Evolutionary conservation across 2,888 invertebrate genomes (phyloP).

Genomic region (Germaria angustata): DNA sequence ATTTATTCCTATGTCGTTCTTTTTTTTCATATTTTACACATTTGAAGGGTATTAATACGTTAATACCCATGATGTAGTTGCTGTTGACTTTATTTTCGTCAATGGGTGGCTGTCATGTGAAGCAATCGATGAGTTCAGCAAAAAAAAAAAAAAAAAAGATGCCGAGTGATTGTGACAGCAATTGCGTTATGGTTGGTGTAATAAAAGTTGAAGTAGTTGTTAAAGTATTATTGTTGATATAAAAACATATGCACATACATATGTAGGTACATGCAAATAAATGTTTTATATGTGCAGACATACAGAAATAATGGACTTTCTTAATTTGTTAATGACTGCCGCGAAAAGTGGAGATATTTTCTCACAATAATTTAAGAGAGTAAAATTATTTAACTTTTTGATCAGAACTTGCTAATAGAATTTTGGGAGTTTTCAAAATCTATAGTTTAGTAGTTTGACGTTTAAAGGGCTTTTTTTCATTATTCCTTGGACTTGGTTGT

Average conservation of each 20-base stretch:
- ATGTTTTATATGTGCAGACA: background rate
- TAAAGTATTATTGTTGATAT: constrained; percentile 37
- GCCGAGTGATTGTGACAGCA: constrained; percentile 34
- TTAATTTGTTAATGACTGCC: constrained; percentile 43
- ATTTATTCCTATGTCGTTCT: constrained; percentile 2
- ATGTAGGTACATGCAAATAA: background rate
- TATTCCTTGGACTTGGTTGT: too few relatives aligned
- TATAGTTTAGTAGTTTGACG: too few relatives aligned
- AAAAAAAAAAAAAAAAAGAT: constrained; percentile 4
- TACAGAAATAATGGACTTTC: constrained; percentile 42
- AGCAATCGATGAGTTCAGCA: constrained; percentile 33
- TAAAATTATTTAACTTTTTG: background rate
- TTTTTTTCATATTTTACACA: constrained; percentile 24
- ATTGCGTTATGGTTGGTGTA: constrained; percentile 46
- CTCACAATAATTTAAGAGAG: constrained; percentile 44
- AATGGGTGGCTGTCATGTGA: constrained; percentile 57
- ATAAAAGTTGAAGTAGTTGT: constrained; percentile 43
- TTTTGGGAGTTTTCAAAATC: too few relatives aligned
- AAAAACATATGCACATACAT: background rate
- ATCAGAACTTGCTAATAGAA: background rate
- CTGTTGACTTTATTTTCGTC: constrained; percentile 22
- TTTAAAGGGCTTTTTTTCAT: too few relatives aligned
- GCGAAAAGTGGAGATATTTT: constrained; percentile 24
- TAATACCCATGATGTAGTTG: constrained; percentile 57
- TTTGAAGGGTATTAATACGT: constrained; percentile 53